Conservation (phyloP, 2,113 vertebrate species). For the Phalacrocorax carbo region DNA sequence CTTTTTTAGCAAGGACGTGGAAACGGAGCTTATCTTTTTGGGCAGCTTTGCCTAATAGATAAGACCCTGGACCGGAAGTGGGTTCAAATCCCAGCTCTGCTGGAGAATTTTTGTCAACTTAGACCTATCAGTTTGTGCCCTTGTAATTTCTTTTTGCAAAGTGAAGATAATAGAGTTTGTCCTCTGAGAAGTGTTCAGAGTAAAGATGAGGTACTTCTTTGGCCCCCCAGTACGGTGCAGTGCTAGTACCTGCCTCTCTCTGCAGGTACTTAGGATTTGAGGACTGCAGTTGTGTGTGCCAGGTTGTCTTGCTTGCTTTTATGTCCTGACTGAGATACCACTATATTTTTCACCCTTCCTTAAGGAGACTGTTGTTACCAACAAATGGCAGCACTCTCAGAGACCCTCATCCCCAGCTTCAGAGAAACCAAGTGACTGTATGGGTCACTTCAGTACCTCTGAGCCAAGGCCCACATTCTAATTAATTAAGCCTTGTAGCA, state of each 20-base stretch:
- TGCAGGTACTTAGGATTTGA: not conserved
- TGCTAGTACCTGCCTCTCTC: not conserved
- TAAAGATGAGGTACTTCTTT: not conserved
- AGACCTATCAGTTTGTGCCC: not conserved
- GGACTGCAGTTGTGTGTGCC: not conserved
- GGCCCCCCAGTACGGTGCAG: not conserved
- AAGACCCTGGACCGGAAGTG: not conserved
- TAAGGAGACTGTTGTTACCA: not conserved
- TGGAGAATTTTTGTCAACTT: not conserved
- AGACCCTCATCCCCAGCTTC: not conserved
- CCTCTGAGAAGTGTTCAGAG: not conserved
- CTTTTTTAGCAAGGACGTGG: not conserved
- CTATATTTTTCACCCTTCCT: not conserved
- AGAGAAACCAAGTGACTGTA: not conserved
- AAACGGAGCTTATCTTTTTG: conserved; percentile 43
- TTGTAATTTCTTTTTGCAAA: not conserved
- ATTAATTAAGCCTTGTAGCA: not conserved
- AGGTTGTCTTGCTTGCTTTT: not conserved
- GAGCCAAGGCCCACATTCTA: not conserved
- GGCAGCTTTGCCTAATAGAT: conserved; percentile 33
- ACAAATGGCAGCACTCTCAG: not conserved
- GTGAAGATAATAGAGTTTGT: not conserved
- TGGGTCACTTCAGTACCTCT: not conserved
- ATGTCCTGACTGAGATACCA: not conserved
- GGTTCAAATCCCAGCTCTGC: conserved; percentile 10